Conservation (phyloP, 2,797 vertebrate genomes). For the Oceanodroma leucorhoa region DNA sequence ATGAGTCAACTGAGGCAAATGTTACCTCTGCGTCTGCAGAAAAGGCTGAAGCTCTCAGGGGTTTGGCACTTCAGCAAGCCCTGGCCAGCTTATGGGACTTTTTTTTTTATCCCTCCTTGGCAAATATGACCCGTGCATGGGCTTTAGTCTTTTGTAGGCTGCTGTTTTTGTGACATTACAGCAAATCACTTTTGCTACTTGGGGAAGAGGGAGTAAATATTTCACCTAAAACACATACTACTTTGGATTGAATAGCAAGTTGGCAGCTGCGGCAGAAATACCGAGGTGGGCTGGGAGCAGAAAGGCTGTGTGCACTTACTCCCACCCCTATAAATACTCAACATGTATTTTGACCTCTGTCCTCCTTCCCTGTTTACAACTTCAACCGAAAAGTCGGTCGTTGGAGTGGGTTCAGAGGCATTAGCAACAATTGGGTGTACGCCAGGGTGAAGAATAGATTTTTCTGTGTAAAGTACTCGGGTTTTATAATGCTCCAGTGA, state of each 20-base stretch:
- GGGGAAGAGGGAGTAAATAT: background rate
- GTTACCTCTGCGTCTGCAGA: background rate
- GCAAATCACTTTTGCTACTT: background rate
- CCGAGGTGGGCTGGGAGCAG: background rate
- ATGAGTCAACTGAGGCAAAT: background rate
- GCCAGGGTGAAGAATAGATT: background rate
- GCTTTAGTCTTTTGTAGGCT: background rate
- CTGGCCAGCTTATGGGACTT: background rate
- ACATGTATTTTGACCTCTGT: background rate
- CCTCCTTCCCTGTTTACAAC: background rate
- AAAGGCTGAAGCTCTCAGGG: background rate
- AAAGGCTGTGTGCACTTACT: background rate
- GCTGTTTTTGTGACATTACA: background rate
- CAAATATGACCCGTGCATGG: background rate
- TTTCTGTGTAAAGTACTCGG: background rate
- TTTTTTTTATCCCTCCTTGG: background rate
- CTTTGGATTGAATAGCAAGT: background rate
- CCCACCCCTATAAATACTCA: background rate
- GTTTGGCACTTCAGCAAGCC: background rate
- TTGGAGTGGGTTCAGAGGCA: background rate
- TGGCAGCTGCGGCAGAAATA: background rate
- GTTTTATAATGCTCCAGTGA: background rate
- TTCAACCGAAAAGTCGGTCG: background rate
- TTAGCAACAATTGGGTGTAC: background rate
- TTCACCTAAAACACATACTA: background rate